Evolutionary conservation across 2,888 invertebrate genomes (phyloP), one percentile per base, ranked within the genome.

Genomic region (Pherbina coryleti): DNA sequence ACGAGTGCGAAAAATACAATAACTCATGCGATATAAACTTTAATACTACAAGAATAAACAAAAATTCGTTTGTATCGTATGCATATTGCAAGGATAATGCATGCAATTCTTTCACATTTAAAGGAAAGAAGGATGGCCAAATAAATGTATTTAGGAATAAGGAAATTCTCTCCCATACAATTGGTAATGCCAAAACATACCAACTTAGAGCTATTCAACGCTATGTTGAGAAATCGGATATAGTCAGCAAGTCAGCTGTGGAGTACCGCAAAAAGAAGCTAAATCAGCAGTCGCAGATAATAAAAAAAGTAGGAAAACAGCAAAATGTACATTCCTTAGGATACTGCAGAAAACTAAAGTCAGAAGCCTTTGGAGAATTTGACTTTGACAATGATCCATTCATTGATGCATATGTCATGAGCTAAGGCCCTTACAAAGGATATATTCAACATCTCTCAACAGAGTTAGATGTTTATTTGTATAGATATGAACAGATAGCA

Each of bases 21-120:
- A 70, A 70, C n/a, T 53, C 53, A 1, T 70, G 70, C 37, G 70
- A 70, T 17, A n/a, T 70, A 51, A 70, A 70, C 53, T 70, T 70
- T 53, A 70, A 49, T 25, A 7, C 51, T 0, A 49, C 28, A 1
- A 70, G 70, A 51, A 49, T 70, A 3, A 70, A 70, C 25, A 5
- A 51, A 70, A 70, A 70, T 22, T 34, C 70, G 0, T 70, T 70
- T 28, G n/a, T 25, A 3, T 22, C 51, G 17, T 70, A 70, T 53
- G 70, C 70, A 28, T 70, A 70, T 11, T 70, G 70, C 49, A 70
- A 51, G 2, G 28, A 70, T n/a, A 51, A 28, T 14, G 51, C 70
- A 51, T 70, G 53, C 28, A 70, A 31, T 7, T 17, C 70, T 0
- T 70, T 14, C 28, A 22, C 17, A 53, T 70, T 70, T 53, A 53